These are phyloP conservation scores for Trididemnum clinides DNA, from an alignment of 23 tunicate species.

Conservation along the genomic window DNA sequence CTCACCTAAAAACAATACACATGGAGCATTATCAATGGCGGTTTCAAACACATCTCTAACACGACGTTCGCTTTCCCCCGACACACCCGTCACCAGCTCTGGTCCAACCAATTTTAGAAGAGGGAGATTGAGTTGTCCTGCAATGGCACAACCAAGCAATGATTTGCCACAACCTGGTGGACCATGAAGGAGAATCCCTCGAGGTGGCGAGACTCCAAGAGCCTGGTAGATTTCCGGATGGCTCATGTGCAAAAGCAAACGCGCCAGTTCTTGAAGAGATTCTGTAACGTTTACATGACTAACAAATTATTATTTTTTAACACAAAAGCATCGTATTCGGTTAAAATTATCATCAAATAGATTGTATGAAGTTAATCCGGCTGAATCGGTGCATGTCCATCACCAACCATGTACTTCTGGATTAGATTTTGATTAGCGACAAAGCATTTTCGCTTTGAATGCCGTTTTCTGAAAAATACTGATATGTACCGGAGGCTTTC, in stretches of 20 bases:
- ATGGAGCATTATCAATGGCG: constrained; percentile 66
- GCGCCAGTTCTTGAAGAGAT: constrained; percentile 48
- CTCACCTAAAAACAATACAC: constrained; percentile 81
- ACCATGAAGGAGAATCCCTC: constrained; percentile 87
- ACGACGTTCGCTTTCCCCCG: constrained; percentile 78
- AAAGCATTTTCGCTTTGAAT: too few relatives aligned
- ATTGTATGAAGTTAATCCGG: too few relatives aligned
- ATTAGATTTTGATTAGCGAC: too few relatives aligned
- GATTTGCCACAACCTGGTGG: constrained; percentile 99
- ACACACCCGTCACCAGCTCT: constrained; percentile 74
- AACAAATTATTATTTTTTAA: not conserved
- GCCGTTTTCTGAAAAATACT: too few relatives aligned
- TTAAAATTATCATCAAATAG: too few relatives aligned
- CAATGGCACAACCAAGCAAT: constrained; percentile 71
- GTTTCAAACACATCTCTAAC: constrained; percentile 76
- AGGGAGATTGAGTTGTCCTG: constrained; percentile 74
- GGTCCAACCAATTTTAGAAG: constrained; percentile 74
- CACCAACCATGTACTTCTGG: too few relatives aligned
- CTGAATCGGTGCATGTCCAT: too few relatives aligned
- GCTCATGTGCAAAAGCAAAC: constrained; percentile 64
- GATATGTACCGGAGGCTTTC: too few relatives aligned
- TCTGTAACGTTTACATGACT: not conserved
- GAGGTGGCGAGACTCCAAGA: constrained; percentile 84
- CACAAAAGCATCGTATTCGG: not conserved
- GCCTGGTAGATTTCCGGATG: constrained; percentile 70